These are phyloP conservation scores for Reticulitermes lucifugus DNA, from an alignment of 2,888 invertebrate species.

Conservation along the genomic window DNA sequence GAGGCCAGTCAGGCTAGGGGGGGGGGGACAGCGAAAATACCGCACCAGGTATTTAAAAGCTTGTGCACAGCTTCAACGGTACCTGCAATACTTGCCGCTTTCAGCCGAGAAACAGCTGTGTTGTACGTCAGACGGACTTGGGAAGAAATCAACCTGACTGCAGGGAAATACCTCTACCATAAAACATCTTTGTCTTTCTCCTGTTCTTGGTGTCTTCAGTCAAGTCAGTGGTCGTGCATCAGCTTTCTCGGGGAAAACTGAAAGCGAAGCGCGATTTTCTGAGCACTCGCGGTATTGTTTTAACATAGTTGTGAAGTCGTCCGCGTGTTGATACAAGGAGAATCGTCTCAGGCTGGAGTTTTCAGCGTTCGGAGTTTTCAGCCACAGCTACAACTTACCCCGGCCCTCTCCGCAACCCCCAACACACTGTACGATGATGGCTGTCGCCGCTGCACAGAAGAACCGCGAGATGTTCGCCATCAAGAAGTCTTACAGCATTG, in stretches of 20 bases:
- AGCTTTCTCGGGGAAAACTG: conserved; percentile 8
- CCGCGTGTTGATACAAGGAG: neutral
- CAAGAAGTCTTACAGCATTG: conserved; percentile 97
- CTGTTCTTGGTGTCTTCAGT: conserved; percentile 2
- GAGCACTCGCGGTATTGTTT: neutral
- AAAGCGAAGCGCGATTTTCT: neutral
- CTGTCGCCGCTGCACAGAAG: conserved; percentile 92
- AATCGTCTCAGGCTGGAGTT: conserved; percentile 56
- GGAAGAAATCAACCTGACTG: conserved; percentile 9
- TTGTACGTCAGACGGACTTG: conserved; percentile 38
- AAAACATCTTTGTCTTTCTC: neutral
- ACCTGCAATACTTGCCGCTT: conserved; percentile 43
- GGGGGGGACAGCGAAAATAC: conserved; percentile 54
- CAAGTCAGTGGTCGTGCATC: conserved; percentile 34
- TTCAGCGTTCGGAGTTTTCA: conserved; percentile 57
- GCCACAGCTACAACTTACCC: conserved; percentile 53
- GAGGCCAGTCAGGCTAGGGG: too few relatives aligned
- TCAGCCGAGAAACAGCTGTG: conserved; percentile 40
- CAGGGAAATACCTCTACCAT: conserved; percentile 3
- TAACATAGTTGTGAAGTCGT: neutral
- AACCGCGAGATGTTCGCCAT: conserved; percentile 97
- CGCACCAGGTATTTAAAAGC: conserved; percentile 54
- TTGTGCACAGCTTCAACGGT: conserved; percentile 30
- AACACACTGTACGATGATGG: conserved; percentile 67
- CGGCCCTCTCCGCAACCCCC: conserved; percentile 41